Base-by-base conservation (phyloP, 2,888 invertebrate genomes). In the Ditula angustiorana region DNA sequence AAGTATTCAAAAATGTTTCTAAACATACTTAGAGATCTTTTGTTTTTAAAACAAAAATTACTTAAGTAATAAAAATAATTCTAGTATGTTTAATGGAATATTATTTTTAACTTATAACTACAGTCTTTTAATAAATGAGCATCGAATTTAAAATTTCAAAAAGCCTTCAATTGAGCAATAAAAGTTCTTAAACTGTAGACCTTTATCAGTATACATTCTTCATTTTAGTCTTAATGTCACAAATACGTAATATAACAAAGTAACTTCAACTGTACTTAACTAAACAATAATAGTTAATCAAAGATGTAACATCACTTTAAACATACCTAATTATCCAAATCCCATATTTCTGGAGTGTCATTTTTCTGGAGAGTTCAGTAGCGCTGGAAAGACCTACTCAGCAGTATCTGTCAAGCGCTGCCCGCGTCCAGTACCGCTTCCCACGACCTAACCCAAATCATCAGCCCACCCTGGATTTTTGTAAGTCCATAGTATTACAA, bases 401-500 rank as follows among this genome's bases (percentile, higher is more conserved):
- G 5, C 26, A 26, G 5, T 26, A 3, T 26, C 26, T 26, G 26
- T 26, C n/a, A n/a, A n/a, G n/a, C n/a, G n/a, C n/a, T n/a, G n/a
- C n/a, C n/a, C n/a, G n/a, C n/a, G n/a, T n/a, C n/a, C n/a, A n/a
- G n/a, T n/a, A n/a, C n/a, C n/a, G n/a, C n/a, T n/a, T n/a, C n/a
- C n/a, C n/a, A n/a, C n/a, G n/a, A n/a, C n/a, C n/a, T n/a, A n/a
- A n/a, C n/a, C n/a, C n/a, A n/a, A n/a, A n/a, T n/a, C n/a, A n/a
- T n/a, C n/a, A n/a, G n/a, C n/a, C n/a, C n/a, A n/a, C n/a, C n/a
- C n/a, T n/a, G n/a, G n/a, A n/a, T n/a, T n/a, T n/a, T n/a, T n/a
- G n/a, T n/a, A n/a, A n/a, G n/a, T n/a, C 21, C 5, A 8, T 56
- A 23, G 56, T 52, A 26, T 68, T 80, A 89, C 58, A 91, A 58